A percentile compares a stretch with the other conserved stretches of the same genome.
Conservation (phyloP, 2,113 vertebrate genomes). For the Blennius ocellaris region DNA sequence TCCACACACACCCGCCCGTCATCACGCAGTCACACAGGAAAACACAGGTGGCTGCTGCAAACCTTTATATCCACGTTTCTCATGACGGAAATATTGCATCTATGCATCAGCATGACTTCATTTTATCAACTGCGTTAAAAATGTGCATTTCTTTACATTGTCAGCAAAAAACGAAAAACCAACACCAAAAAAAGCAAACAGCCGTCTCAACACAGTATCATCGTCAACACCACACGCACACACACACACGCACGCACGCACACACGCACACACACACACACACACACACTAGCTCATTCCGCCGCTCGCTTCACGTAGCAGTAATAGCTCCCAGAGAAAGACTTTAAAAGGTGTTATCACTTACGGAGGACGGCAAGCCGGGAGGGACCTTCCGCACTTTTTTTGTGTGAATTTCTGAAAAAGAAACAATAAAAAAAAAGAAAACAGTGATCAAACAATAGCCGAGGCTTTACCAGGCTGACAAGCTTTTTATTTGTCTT, state of each 20-base stretch:
- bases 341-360: slow-evolving; percentile 69
- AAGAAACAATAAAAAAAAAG: slow-evolving; percentile 46
- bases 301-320: too few relatives aligned
- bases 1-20: too few relatives aligned
- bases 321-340: not conserved
- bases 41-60: too few relatives aligned
- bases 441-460: slow-evolving; percentile 34
- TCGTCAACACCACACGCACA: not conserved
- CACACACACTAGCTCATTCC: too few relatives aligned
- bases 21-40: too few relatives aligned
- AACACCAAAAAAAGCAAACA: not conserved
- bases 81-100: too few relatives aligned
- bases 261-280: not conserved
- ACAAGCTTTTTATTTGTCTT: slow-evolving; percentile 26
- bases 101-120: not conserved
- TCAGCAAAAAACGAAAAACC: not conserved
- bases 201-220: not conserved
- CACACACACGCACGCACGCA: not conserved
- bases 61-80: too few relatives aligned
- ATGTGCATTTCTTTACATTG: not conserved
- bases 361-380: slow-evolving; percentile 97
- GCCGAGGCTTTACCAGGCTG: slow-evolving; percentile 31
- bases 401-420: slow-evolving; percentile 94
- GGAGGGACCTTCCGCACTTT: slow-evolving; percentile 98
- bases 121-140: not conserved